Conservation (phyloP, 1,140 invertebrate species). For the Trichonephila clavata region DNA sequence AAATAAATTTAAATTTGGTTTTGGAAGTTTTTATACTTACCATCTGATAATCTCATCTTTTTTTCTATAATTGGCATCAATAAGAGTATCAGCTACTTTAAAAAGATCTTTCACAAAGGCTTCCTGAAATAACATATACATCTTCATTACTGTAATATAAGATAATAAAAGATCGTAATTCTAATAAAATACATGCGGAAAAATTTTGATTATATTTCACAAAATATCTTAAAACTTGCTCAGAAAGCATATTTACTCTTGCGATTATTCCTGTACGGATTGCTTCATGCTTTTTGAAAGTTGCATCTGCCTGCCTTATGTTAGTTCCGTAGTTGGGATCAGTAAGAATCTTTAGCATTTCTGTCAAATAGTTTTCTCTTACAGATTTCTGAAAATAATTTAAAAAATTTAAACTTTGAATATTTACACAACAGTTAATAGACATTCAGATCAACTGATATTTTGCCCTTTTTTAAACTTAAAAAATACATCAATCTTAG, state of each 20-base stretch:
- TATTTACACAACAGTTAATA: too few species aligned
- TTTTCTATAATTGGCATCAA: slow-evolving; percentile 57
- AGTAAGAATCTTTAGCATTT: slow-evolving; percentile 62
- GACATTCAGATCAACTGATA: too few species aligned
- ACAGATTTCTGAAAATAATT: slow-evolving; percentile 53
- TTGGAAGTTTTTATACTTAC: not conserved
- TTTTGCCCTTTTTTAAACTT: too few species aligned
- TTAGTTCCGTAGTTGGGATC: slow-evolving; percentile 67
- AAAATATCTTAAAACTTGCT: not conserved
- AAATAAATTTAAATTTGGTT: too few species aligned
- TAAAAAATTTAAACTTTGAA: not conserved
- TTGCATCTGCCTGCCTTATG: slow-evolving; percentile 66
- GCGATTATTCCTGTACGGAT: slow-evolving; percentile 59
- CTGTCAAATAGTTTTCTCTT: slow-evolving; percentile 58
- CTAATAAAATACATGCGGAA: too few species aligned
- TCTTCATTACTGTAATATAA: not conserved
- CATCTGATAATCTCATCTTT: slow-evolving; percentile 59
- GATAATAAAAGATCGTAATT: not conserved
- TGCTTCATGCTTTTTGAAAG: slow-evolving; percentile 70
- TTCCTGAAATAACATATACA: slow-evolving; percentile 49
- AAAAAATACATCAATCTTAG: too few species aligned
- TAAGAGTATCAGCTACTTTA: slow-evolving; percentile 56
- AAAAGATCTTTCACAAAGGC: slow-evolving; percentile 60
- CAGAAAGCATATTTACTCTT: slow-evolving; percentile 14
- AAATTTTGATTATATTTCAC: not conserved